Percentiles rank a stretch among this genome's conserved stretches.
Evolutionary conservation across 2,888 invertebrate genomes (phyloP).

Genomic region (Cetonia aurata): DNA sequence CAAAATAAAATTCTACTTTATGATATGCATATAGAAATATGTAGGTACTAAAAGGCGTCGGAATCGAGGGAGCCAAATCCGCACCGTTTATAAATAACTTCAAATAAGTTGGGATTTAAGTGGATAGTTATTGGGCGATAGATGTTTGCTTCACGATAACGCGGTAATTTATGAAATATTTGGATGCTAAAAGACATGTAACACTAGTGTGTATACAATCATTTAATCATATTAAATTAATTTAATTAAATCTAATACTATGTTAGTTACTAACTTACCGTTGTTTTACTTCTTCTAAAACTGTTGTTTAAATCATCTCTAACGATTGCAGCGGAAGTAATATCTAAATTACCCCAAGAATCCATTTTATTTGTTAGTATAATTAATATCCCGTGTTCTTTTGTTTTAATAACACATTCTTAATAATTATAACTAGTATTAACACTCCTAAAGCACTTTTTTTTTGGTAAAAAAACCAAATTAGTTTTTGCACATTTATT

Average conservation of each 20-base stretch:
- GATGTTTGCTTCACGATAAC: constrained; percentile 24
- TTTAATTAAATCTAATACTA: neutral
- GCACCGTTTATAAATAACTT: constrained; percentile 54
- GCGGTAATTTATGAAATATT: constrained; percentile 30
- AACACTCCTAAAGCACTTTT: too few relatives aligned
- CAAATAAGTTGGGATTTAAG: constrained; percentile 28
- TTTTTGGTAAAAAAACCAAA: neutral
- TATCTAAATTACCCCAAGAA: constrained; percentile 76
- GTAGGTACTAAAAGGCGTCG: constrained; percentile 37
- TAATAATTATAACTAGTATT: neutral
- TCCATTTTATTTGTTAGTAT: constrained; percentile 70
- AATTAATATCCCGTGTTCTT: neutral
- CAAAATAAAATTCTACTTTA: constrained; percentile 15
- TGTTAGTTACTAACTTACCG: constrained; percentile 57
- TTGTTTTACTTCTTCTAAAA: constrained; percentile 60
- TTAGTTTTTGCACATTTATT: neutral
- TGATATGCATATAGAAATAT: neutral
- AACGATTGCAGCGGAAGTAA: constrained; percentile 73
- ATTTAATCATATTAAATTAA: neutral
- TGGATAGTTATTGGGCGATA: constrained; percentile 6
- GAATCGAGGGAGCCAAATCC: constrained; percentile 13
- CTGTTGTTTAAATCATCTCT: constrained; percentile 76
- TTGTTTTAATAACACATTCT: too few relatives aligned
- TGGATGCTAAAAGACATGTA: neutral
- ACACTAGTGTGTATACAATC: too few relatives aligned